Base-by-base conservation (phyloP, 2,797 vertebrate species). In the Decapterus maruadsi region DNA sequence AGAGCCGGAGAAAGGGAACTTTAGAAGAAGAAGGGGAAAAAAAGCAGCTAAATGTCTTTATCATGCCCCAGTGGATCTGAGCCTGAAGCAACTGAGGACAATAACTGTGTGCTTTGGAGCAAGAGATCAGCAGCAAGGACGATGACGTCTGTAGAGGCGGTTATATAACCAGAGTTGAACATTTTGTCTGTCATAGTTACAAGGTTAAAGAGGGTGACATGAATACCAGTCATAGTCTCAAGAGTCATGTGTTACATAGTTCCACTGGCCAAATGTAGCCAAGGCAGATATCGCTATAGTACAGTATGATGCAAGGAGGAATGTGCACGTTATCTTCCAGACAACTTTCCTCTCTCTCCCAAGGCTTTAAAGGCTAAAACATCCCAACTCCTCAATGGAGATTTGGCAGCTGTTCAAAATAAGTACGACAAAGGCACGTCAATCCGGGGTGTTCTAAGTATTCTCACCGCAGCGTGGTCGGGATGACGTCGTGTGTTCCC, bases 101-200 rank as follows among this genome's bases (percentile, higher is more conserved):
- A 91, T 87, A 74, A 87, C 61, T 81, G 83, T 80, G 88, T 87
- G 85, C 86, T 89, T 72, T 76, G 84, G 90, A 87, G 88, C 88
- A 87, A 81, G 84, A 89, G 84, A 90, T 87, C 82, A 86, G 87
- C 88, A 82, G 78, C 75, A 73, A 84, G 86, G 84, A 79, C 26
- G 74, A 90, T 94, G 94, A 95, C 93, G 91, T 93, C 77, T 80
- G 87, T 88, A 48, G 69, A 66, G 73, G 69, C 66, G 54, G 90
- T 95, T 95, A 95, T 89, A 93, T 95, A 95, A 95, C 91, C 38
- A 8, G 68, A 86, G 84, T 88, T 93, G 90, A 94, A 95, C 93
- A 92, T 92, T 93, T 93, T 86, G 89, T 94, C 90, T 94, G 91
- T 93, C 91, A 92, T 81, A 88, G 90, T 83, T 90, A 79, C 85